Evolutionary conservation across 1,140 invertebrate genomes (phyloP).

Genomic region (Brachionus koreanus): DNA sequence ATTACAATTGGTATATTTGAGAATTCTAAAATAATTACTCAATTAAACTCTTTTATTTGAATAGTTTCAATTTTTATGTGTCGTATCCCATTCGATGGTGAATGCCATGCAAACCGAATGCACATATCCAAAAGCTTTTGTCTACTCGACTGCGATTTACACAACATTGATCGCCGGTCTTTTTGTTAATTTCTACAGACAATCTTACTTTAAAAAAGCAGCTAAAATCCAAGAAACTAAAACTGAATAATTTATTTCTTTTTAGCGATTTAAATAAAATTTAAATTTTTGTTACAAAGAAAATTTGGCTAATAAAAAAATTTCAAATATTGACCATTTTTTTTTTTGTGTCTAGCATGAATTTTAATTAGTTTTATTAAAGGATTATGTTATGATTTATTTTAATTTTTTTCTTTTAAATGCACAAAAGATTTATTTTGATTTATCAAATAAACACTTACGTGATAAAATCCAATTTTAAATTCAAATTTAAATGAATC

Average conservation of each 20-base stretch:
- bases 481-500: too few species aligned
- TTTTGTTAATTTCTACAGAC: constrained; percentile 14
- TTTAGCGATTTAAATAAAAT: background rate
- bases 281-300: background rate
- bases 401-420: too few species aligned
- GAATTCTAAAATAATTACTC: background rate
- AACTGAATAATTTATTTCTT: background rate
- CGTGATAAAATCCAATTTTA: too few species aligned
- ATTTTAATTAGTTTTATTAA: too few species aligned
- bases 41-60: background rate
- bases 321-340: background rate
- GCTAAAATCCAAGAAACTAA: background rate
- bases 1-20: constrained; percentile 50
- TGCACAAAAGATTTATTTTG: too few species aligned
- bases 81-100: background rate
- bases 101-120: background rate
- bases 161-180: background rate
- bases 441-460: too few species aligned
- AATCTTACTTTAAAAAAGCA: background rate
- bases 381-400: too few species aligned
- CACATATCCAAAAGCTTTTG: constrained; percentile 23
- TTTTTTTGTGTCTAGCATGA: too few species aligned
- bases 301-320: background rate
- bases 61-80: constrained; percentile 16
- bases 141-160: background rate